Conservation (phyloP, 2,888 invertebrate genomes). For the Oxycera nigricornis region DNA sequence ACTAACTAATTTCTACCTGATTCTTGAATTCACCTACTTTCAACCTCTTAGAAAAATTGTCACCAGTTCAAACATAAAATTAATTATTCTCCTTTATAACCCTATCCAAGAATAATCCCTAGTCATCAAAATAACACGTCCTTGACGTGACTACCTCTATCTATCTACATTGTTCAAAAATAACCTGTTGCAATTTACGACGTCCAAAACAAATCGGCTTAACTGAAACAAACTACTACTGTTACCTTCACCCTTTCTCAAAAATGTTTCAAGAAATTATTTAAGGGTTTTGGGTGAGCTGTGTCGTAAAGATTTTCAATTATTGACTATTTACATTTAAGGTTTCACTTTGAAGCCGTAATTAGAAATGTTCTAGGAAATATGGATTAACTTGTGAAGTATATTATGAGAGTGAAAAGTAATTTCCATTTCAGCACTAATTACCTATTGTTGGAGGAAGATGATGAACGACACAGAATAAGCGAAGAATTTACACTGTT, state of each 20-base stretch:
- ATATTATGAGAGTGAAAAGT: no score
- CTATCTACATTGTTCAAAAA: background rate
- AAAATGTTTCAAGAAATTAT: background rate
- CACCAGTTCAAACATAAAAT: background rate
- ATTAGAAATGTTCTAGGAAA: background rate
- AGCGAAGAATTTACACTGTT: no score
- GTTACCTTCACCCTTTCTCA: background rate
- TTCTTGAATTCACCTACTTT: background rate
- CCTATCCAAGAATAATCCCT: background rate
- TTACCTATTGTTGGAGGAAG: no score
- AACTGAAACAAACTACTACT: background rate
- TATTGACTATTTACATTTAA: background rate
- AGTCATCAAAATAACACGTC: background rate
- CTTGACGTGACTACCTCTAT: no score
- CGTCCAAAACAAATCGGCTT: background rate
- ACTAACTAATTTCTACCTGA: background rate
- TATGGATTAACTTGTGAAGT: no score
- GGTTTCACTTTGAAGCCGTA: background rate
- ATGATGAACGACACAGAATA: no score
- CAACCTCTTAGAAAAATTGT: background rate
- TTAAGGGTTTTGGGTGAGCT: no score
- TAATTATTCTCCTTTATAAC: background rate
- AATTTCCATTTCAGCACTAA: no score
- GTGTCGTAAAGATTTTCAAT: background rate
- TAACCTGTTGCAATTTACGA: slow-evolving; percentile 3